phyloP scores from a whole-genome alignment of 2,888 invertebrate species.

The Lasius fuliginosus region DNA sequence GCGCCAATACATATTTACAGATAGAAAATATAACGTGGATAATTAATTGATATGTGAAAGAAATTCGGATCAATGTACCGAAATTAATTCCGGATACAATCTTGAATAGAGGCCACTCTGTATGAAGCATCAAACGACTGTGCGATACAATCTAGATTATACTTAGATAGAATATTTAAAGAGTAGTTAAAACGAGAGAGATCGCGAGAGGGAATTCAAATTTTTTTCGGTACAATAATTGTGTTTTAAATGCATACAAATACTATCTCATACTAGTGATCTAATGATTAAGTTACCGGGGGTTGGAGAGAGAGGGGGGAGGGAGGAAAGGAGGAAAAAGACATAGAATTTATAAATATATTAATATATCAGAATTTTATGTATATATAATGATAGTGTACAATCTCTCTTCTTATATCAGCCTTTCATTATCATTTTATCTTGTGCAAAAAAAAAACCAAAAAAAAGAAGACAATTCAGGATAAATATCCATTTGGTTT shows the following conservation, averaged over 20 bases:
- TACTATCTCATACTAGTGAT: slow-evolving; percentile 47
- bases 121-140: slow-evolving; percentile 64
- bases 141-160: slow-evolving; percentile 60
- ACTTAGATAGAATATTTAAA: slow-evolving; percentile 25
- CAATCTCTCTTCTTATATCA: slow-evolving; percentile 3
- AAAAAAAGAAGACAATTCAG: slow-evolving; percentile 4
- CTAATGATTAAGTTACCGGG: slow-evolving; percentile 13
- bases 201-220: slow-evolving; percentile 1
- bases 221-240: slow-evolving; percentile 34
- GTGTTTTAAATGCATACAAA: slow-evolving; percentile 34
- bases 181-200: background rate
- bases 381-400: background rate
- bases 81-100: slow-evolving; percentile 13
- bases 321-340: no score
- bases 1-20: background rate
- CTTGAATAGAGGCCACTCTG: slow-evolving; percentile 51
- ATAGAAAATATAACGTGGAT: background rate
- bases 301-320: no score
- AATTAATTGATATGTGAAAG: background rate
- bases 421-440: slow-evolving; percentile 5
- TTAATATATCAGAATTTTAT: slow-evolving; percentile 26
- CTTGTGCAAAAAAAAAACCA: background rate
- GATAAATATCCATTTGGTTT: slow-evolving; percentile 32
- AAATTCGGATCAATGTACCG: background rate
- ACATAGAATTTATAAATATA: slow-evolving; percentile 21